These are phyloP conservation scores for Sebastes ruberrimus DNA, from an alignment of 2,797 vertebrate species.

Conservation along the genomic window DNA sequence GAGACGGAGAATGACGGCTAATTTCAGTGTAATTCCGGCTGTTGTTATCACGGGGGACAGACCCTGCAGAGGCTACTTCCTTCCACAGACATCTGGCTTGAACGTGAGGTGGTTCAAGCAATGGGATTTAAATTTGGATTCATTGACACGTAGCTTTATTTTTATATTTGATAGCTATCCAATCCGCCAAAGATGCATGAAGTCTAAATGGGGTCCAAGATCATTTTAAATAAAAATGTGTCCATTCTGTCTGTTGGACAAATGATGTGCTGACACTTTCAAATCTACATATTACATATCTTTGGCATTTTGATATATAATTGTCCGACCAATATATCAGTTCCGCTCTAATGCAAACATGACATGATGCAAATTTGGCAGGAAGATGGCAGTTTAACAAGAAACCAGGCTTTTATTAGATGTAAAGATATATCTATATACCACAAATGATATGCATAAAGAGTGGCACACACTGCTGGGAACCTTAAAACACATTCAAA, in stretches of 20 bases:
- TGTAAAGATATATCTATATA: background rate
- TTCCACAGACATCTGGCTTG: background rate
- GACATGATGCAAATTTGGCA: background rate
- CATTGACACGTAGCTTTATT: background rate
- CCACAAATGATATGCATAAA: background rate
- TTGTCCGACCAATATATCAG: background rate
- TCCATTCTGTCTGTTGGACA: background rate
- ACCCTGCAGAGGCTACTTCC: background rate
- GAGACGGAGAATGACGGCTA: background rate
- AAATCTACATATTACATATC: background rate
- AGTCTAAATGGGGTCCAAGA: background rate
- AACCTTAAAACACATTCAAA: slow-evolving; percentile 43
- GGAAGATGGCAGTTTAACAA: background rate
- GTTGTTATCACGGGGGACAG: background rate
- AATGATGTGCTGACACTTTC: background rate
- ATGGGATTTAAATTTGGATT: background rate
- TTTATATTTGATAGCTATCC: background rate
- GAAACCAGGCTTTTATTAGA: background rate
- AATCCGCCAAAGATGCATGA: background rate
- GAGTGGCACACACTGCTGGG: background rate
- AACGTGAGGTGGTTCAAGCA: background rate
- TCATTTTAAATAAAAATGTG: background rate
- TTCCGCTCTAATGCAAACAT: background rate
- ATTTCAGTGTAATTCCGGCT: background rate
- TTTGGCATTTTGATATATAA: background rate